A percentile compares a stretch with the other conserved stretches of the same genome.
Evolutionary conservation across 2,797 vertebrate genomes (phyloP).

Genomic region (Peromyscus aztecus): DNA sequence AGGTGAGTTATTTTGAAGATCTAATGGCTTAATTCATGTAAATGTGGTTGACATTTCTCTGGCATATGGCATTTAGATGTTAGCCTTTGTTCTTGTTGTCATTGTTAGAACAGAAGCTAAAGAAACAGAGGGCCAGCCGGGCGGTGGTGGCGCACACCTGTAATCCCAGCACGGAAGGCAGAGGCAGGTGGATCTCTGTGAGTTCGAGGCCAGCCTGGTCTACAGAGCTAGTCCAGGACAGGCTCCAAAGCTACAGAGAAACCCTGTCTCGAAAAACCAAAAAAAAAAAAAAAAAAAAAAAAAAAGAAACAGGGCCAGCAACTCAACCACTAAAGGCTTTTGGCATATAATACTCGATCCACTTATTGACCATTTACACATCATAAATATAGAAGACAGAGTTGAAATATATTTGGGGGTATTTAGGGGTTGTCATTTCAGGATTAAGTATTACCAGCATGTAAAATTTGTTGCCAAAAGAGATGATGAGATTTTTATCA

Average conservation of each 20-base stretch:
- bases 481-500: slow-evolving; percentile 25
- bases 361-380: not conserved
- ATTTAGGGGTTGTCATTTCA: slow-evolving; percentile 6
- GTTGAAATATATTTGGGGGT: slow-evolving; percentile 47
- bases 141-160: no score
- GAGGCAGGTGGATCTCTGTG: no score
- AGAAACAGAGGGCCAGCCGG: not conserved
- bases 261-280: no score
- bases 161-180: no score
- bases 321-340: slow-evolving; percentile 3
- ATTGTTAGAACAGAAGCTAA: slow-evolving; percentile 7
- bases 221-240: no score
- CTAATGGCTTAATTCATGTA: not conserved
- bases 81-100: slow-evolving; percentile 1
- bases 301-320: not conserved
- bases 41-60: not conserved
- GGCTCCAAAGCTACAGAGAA: no score
- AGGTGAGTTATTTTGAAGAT: slow-evolving; percentile 44
- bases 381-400: not conserved
- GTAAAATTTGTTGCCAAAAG: slow-evolving; percentile 33
- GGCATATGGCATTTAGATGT: not conserved
- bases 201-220: no score
- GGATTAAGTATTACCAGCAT: not conserved
- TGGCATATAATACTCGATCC: not conserved
- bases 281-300: no score